A percentile compares a stretch with the other conserved stretches of the same genome.
These are phyloP conservation scores for Callorhinus ursinus DNA, from an alignment of 2,113 vertebrate species.

Conservation along the genomic window DNA sequence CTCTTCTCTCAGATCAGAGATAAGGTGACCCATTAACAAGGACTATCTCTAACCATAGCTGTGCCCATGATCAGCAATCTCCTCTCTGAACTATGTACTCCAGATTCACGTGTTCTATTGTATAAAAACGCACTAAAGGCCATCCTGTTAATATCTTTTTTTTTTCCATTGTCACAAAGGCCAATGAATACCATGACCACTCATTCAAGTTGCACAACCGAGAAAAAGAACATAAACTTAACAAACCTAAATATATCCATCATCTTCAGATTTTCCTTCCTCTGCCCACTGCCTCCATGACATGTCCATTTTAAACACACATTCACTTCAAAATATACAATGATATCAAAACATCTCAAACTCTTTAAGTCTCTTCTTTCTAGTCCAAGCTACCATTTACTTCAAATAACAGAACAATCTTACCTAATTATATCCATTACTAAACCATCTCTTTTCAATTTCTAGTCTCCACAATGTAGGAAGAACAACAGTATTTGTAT, in stretches of 20 bases:
- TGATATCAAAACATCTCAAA: neutral
- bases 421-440: neutral
- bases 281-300: neutral
- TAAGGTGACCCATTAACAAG: neutral
- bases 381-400: neutral
- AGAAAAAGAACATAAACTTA: neutral
- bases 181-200: neutral
- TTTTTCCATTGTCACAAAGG: neutral
- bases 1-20: neutral
- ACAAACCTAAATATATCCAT: neutral
- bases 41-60: neutral
- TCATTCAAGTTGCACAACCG: neutral
- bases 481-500: neutral
- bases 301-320: neutral
- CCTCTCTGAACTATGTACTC: neutral
- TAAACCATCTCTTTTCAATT: neutral
- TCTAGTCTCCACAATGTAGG: neutral
- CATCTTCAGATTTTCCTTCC: neutral
- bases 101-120: neutral
- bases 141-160: neutral
- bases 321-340: neutral
- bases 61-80: neutral
- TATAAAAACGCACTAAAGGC: neutral
- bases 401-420: neutral
- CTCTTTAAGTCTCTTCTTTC: neutral